Percentiles rank a stretch among this genome's conserved stretches.
Evolutionary conservation across 2,797 vertebrate species (phyloP).

Genomic region (Poecilia picta): DNA sequence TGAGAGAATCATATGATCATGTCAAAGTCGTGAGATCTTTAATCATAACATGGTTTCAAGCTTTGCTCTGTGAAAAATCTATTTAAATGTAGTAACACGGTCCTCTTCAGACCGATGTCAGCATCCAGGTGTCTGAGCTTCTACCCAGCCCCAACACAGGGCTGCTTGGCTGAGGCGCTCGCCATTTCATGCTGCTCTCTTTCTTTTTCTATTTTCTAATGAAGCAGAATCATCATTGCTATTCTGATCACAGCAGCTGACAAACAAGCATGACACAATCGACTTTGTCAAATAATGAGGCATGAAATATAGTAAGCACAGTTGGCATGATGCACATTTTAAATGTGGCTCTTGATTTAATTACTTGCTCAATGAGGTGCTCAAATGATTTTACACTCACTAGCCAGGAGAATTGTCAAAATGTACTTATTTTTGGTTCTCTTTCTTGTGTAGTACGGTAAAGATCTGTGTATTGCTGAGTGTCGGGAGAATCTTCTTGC

Average conservation of each 20-base stretch:
- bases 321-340: not conserved
- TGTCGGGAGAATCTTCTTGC: not conserved
- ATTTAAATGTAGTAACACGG: not conserved
- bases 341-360: not conserved
- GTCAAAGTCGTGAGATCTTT: not conserved
- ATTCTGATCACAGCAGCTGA: not conserved
- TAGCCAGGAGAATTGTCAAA: not conserved
- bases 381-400: not conserved
- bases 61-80: not conserved
- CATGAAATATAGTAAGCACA: conserved; percentile 2
- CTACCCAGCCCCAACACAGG: not conserved
- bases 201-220: not conserved
- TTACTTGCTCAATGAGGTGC: not conserved
- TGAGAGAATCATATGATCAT: not conserved
- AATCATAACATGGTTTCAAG: not conserved
- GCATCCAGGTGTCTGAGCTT: not conserved
- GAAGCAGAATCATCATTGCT: not conserved
- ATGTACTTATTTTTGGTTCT: not conserved
- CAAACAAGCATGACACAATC: conserved; percentile 1
- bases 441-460: not conserved
- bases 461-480: not conserved
- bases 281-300: not conserved
- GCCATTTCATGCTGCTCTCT: not conserved
- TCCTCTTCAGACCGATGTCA: not conserved
- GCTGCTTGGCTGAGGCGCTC: not conserved